Evolutionary conservation across 2,797 vertebrate species (phyloP).

Genomic region (Anguilla megastoma): DNA sequence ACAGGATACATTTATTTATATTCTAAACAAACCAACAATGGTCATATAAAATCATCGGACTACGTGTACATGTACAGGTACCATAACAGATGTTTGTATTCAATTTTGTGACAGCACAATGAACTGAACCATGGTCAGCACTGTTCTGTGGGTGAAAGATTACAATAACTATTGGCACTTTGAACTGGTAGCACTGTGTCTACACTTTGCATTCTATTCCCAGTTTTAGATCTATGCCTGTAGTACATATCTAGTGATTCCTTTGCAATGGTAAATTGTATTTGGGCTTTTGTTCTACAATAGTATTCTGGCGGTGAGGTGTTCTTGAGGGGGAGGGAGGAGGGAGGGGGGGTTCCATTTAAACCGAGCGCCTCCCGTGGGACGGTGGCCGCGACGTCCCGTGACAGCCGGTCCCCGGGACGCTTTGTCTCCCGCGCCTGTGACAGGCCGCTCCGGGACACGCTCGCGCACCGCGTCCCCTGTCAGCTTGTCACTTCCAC

Average conservation of each 20-base stretch:
- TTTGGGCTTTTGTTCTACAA: background rate
- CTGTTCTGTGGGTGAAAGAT: background rate
- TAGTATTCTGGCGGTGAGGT: background rate
- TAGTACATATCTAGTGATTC: background rate
- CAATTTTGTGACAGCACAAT: background rate
- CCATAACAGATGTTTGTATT: background rate
- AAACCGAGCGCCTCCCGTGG: background rate
- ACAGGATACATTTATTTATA: background rate
- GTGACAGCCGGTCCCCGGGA: slow-evolving; percentile 9
- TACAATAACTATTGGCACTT: background rate
- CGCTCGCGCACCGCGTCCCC: background rate
- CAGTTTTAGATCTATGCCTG: background rate
- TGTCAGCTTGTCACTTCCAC: slow-evolving; percentile 27
- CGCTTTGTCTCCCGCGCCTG: background rate
- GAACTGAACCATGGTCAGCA: background rate
- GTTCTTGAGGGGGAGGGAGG: background rate
- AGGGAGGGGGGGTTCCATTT: too few species aligned
- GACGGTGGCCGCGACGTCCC: background rate
- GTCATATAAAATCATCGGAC: background rate
- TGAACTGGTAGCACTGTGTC: background rate
- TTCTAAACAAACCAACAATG: background rate
- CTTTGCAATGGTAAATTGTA: background rate
- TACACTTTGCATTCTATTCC: background rate
- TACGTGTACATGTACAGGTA: background rate
- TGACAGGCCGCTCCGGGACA: slow-evolving; percentile 19